Percentiles rank a stretch among this genome's conserved stretches.
Conservation (phyloP, 1,140 invertebrate species). For the Palaemon carinicauda region DNA sequence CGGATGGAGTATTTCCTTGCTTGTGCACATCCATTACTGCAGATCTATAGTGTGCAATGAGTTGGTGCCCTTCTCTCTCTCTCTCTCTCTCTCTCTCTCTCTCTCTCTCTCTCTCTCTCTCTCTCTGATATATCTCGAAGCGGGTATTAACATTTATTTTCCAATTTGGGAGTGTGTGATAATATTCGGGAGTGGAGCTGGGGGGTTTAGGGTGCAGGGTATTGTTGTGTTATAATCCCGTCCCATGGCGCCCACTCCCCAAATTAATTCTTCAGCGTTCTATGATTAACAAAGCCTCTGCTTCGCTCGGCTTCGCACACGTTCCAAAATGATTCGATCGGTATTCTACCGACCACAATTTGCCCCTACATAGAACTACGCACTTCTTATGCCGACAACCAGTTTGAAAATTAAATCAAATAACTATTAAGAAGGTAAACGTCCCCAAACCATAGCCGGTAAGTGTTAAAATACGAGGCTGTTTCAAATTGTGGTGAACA, state of each 20-base stretch:
- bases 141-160: constrained; percentile 6
- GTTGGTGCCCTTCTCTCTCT: too few species aligned
- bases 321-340: neutral
- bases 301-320: neutral
- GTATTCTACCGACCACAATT: neutral
- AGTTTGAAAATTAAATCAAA: too few species aligned
- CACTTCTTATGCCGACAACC: too few species aligned
- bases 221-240: constrained; percentile 42
- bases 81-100: neutral
- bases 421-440: too few species aligned
- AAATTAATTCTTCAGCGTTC: constrained; percentile 44
- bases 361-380: neutral
- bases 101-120: neutral
- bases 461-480: too few species aligned
- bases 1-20: too few species aligned
- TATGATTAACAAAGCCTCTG: constrained; percentile 30
- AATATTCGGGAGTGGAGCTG: constrained; percentile 10
- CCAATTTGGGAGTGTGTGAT: neutral
- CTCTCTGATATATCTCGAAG: neutral
- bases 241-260: constrained; percentile 33
- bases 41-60: too few species aligned
- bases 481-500: neutral
- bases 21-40: too few species aligned
- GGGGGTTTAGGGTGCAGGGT: neutral
- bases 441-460: too few species aligned